These are phyloP conservation scores for Amphipoea lucens DNA, from an alignment of 2,888 invertebrate species.

Conservation along the genomic window DNA sequence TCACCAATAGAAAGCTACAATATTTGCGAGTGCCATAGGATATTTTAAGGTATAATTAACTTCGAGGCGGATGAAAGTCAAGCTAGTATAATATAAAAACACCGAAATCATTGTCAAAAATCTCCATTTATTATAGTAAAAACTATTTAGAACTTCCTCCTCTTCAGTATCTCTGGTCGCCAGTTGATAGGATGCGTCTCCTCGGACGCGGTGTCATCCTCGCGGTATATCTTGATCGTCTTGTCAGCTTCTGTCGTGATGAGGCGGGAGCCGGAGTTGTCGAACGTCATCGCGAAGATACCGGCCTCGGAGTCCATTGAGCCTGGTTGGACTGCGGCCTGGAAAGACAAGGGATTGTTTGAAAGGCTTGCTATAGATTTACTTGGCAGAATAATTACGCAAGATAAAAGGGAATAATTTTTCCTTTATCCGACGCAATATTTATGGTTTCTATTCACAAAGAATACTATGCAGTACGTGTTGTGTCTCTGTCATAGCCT, in stretches of 20 bases:
- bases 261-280: slow-evolving; percentile 97
- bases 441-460: no score
- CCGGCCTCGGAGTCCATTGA: slow-evolving; percentile 99
- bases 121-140: slow-evolving; percentile 15
- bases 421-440: background rate
- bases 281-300: slow-evolving; percentile 98
- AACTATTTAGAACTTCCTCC: slow-evolving; percentile 94
- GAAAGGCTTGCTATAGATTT: background rate
- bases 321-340: slow-evolving; percentile 98
- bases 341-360: slow-evolving; percentile 63
- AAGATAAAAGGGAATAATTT: no score
- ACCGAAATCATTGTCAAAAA: slow-evolving; percentile 9
- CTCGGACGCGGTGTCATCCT: slow-evolving; percentile 98
- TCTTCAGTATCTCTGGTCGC: slow-evolving; percentile 98
- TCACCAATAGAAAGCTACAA: no score
- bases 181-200: slow-evolving; percentile 99
- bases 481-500: no score
- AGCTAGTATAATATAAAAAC: background rate
- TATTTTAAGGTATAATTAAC: background rate
- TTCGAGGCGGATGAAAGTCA: background rate
- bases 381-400: background rate
- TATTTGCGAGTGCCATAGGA: no score
- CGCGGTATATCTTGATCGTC: slow-evolving; percentile 99
- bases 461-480: no score
- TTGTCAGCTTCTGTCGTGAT: slow-evolving; percentile 99